Percentiles rank a stretch among this genome's conserved stretches.
Evolutionary conservation across 2,113 vertebrate species (phyloP).

Genomic region (Orcinus orca): DNA sequence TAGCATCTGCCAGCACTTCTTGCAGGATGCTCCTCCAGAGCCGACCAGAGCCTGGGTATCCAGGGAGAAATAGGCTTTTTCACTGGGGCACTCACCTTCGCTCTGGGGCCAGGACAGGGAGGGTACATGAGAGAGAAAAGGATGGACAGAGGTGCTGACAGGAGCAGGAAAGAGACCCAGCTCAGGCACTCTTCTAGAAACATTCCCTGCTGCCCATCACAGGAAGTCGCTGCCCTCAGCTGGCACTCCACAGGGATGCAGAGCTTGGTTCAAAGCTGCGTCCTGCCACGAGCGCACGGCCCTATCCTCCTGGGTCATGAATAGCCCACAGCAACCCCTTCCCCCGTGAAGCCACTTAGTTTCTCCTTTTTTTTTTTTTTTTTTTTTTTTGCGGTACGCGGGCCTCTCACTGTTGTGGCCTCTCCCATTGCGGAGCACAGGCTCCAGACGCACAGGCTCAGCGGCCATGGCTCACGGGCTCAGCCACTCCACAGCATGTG

Average conservation of each 20-base stretch:
- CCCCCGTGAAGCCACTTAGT: neutral
- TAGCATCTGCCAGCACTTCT: neutral
- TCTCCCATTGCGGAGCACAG: no score
- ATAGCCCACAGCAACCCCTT: neutral
- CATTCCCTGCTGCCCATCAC: neutral
- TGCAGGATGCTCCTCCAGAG: neutral
- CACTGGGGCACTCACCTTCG: neutral
- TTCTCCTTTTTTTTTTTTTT: neutral
- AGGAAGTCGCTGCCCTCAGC: neutral
- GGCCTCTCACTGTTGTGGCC: neutral
- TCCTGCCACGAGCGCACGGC: neutral
- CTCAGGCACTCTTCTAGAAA: neutral
- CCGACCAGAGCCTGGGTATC: neutral
- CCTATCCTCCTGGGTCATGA: neutral
- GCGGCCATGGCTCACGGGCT: no score
- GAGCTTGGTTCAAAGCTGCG: neutral
- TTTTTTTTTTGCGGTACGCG: no score
- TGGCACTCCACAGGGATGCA: neutral
- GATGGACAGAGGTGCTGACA: neutral
- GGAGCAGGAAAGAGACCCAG: neutral
- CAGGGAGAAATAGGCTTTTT: neutral
- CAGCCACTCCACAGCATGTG: accelerated
- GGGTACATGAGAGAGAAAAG: neutral
- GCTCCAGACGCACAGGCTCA: no score
- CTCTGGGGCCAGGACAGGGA: neutral